Base-by-base conservation (phyloP, 2,888 invertebrate species). In the Pasiphila rectangulata region DNA sequence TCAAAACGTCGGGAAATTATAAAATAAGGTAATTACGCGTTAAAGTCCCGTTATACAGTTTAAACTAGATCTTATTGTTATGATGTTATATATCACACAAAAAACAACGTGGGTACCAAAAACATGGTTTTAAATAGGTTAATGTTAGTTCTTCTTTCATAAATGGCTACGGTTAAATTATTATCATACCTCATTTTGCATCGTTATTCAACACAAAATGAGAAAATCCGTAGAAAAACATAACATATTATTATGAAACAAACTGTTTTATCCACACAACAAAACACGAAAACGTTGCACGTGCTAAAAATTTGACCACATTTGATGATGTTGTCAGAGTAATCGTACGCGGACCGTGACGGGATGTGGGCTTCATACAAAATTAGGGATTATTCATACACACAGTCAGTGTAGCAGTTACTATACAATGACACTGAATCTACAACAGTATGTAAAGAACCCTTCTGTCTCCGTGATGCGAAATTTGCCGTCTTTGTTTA, bases 311-410 rank as follows among this genome's bases (percentile, higher is more conserved):
- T 41, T 41, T 35, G 34, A 45, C 45, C 41, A 44, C 41, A 42
- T 24, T 65, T 56, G 65, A 55, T 52, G 59, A 53, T 52, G 58
- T 54, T 70, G 73, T 73, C 71, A 75, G 65, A 59, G 62, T 69
- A 66, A 78, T 78, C 68, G 65, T 46, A 54, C 65, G 63, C 39
- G 51, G 38, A 65, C 67, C 77, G 75, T 76, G 74, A 73, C 77
- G 72, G 49, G 67, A 71, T 78, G 71, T 74, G 75, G 78, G 78
- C 70, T 77, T 82, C 83, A 83, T 84, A 80, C 83, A 81, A 80
- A 81, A 83, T 83, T 83, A 82, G 75, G 75, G 75, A 80, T 76
- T 72, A 82, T 81, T 81, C 80, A 75, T 66, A 36, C 17, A 32
- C 48, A 48, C 35, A 48, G 44, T 13, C 15, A 30, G 1, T 7